These are phyloP conservation scores for Caiman crocodilus DNA, from an alignment of 2,797 vertebrate genomes.

Conservation along the genomic window DNA sequence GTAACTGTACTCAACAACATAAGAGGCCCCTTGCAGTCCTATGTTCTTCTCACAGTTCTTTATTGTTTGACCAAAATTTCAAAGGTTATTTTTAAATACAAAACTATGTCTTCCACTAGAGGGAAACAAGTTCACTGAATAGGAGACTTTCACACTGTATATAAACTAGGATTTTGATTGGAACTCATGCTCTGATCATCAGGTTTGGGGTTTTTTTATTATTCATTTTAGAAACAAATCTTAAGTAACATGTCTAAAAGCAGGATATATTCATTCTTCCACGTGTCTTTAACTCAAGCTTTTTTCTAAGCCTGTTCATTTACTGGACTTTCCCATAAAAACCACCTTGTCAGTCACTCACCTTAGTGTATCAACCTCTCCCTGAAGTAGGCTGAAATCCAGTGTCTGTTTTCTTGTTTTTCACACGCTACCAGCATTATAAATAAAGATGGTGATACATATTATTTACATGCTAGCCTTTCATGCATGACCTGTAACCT, in stretches of 20 bases:
- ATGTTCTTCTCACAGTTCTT: no score
- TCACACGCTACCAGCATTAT: not conserved
- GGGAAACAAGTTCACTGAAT: not conserved
- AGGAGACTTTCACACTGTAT: not conserved
- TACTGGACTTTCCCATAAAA: not conserved
- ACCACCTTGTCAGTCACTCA: not conserved
- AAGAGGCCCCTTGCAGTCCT: no score
- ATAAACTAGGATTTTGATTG: not conserved
- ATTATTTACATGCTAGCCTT: not conserved
- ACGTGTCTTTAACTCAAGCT: not conserved
- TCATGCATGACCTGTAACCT: not conserved
- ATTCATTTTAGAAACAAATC: not conserved
- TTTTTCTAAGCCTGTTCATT: not conserved
- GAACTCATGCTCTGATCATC: not conserved
- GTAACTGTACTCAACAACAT: no score
- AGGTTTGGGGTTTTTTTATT: not conserved
- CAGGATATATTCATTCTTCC: not conserved
- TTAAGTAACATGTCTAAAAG: not conserved
- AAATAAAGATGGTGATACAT: conserved; percentile 32
- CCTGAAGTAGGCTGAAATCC: no score
- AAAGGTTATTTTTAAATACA: no score
- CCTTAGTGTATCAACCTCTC: not conserved
- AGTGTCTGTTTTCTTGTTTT: not conserved
- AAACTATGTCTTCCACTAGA: not conserved
- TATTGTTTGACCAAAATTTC: no score